Percentiles rank a stretch among this genome's conserved stretches.
Evolutionary conservation across 2,797 vertebrate species (phyloP).

Genomic region (Lepilemur ruficaudatus): DNA sequence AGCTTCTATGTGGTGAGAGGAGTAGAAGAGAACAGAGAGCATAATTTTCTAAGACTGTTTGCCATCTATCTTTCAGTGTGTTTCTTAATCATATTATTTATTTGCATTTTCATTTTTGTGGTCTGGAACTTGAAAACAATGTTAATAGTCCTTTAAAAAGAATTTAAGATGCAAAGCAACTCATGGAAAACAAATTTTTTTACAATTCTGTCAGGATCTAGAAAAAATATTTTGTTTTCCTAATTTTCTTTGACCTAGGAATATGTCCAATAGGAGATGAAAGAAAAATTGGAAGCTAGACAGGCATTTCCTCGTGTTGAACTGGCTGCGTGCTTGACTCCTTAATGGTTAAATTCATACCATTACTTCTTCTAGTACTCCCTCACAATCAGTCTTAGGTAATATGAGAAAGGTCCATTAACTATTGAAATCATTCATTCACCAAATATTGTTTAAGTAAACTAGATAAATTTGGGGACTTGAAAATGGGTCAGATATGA

Average conservation of each 20-base stretch:
- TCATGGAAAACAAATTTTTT: constrained; percentile 66
- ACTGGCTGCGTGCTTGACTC: not conserved
- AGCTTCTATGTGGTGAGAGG: not conserved
- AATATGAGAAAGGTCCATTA: not conserved
- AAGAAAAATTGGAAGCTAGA: not conserved
- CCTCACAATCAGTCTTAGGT: not conserved
- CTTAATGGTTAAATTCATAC: not conserved
- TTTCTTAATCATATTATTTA: constrained; percentile 56
- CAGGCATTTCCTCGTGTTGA: not conserved
- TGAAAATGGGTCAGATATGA: not conserved
- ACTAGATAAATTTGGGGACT: not conserved
- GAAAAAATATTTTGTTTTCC: constrained; percentile 57
- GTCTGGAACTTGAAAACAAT: constrained; percentile 56
- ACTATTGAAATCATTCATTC: not conserved
- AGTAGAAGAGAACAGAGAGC: not conserved
- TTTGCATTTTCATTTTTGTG: constrained; percentile 58
- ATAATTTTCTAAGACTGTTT: not conserved
- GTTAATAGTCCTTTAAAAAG: constrained; percentile 50
- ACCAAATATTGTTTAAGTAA: not conserved
- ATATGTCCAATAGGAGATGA: not conserved
- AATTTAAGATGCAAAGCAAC: constrained; percentile 55
- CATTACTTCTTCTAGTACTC: not conserved
- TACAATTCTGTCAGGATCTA: constrained; percentile 47
- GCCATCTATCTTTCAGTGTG: constrained; percentile 61
- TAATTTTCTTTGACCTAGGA: constrained; percentile 21